phyloP scores from a whole-genome alignment of 2,797 vertebrate genomes.

The Parotocinclus haroldoi region DNA sequence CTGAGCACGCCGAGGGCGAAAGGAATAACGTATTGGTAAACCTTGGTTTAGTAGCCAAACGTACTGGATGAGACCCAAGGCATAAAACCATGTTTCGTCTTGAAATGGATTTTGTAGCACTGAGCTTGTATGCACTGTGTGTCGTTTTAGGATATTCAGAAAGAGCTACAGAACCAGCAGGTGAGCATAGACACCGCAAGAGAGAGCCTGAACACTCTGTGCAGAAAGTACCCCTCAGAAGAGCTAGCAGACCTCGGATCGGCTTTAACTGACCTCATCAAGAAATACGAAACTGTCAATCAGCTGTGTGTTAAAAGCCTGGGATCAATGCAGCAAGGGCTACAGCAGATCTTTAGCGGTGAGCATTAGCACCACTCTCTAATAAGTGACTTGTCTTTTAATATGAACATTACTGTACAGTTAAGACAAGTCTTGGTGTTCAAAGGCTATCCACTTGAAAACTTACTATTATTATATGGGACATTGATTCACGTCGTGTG shows the following conservation, averaged over 20 bases:
- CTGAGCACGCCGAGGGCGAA: too few relatives aligned
- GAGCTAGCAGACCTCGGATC: conserved; percentile 83
- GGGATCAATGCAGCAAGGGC: conserved; percentile 77
- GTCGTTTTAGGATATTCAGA: conserved; percentile 83
- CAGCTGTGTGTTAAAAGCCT: conserved; percentile 82
- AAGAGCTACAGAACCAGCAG: conserved; percentile 88
- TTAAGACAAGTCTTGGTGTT: too few relatives aligned
- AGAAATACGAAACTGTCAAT: conserved; percentile 86
- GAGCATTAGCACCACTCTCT: conserved; percentile 49
- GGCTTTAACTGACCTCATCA: conserved; percentile 81
- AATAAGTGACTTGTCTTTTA: neutral
- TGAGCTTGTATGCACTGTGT: neutral
- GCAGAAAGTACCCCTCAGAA: conserved; percentile 85
- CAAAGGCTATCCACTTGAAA: too few relatives aligned
- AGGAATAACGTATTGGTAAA: too few relatives aligned
- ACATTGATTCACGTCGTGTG: neutral
- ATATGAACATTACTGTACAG: too few relatives aligned
- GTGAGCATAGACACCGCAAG: conserved; percentile 78
- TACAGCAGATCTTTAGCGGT: conserved; percentile 89
- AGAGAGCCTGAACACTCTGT: conserved; percentile 87
- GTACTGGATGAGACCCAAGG: too few relatives aligned
- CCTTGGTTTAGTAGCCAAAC: too few relatives aligned
- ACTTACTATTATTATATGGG: too few relatives aligned
- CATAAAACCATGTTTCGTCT: too few relatives aligned
- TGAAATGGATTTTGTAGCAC: too few relatives aligned